Conservation (phyloP, 2,888 invertebrate genomes). For the Meandrusa payeni region DNA sequence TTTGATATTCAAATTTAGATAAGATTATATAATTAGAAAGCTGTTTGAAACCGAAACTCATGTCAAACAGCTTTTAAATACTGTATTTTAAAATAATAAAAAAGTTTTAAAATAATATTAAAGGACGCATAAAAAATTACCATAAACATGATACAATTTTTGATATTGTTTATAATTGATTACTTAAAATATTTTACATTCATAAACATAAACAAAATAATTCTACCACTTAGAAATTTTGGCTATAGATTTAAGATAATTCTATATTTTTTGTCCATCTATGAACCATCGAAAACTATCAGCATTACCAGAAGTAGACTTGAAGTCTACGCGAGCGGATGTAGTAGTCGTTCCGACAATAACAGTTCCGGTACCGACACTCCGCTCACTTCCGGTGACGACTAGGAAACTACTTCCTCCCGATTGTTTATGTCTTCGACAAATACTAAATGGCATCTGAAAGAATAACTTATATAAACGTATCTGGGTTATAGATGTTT, state of each 20-base stretch:
- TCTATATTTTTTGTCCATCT: no score
- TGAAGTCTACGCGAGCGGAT: conserved; percentile 71
- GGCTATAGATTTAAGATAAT: no score
- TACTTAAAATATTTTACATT: no score
- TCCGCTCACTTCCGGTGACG: conserved; percentile 70
- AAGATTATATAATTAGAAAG: not conserved
- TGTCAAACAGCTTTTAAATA: no score
- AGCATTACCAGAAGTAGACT: conserved; percentile 44
- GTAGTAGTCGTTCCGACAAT: conserved; percentile 76
- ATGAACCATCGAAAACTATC: no score
- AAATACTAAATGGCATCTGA: conserved; percentile 46
- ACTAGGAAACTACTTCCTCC: conserved; percentile 65
- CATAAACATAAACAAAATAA: no score
- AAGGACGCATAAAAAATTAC: no score
- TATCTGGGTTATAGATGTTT: conserved; percentile 20
- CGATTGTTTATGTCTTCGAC: conserved; percentile 73
- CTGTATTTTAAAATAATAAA: not conserved
- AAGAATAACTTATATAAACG: conserved; percentile 15
- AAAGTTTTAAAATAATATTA: not conserved
- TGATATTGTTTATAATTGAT: no score
- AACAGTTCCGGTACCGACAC: conserved; percentile 78
- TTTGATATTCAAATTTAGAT: not conserved
- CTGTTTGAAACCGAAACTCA: no score
- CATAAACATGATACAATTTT: no score
- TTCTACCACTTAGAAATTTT: no score